Evolutionary conservation across 2,113 vertebrate species (phyloP).

Genomic region (Dolichotis patagonum): DNA sequence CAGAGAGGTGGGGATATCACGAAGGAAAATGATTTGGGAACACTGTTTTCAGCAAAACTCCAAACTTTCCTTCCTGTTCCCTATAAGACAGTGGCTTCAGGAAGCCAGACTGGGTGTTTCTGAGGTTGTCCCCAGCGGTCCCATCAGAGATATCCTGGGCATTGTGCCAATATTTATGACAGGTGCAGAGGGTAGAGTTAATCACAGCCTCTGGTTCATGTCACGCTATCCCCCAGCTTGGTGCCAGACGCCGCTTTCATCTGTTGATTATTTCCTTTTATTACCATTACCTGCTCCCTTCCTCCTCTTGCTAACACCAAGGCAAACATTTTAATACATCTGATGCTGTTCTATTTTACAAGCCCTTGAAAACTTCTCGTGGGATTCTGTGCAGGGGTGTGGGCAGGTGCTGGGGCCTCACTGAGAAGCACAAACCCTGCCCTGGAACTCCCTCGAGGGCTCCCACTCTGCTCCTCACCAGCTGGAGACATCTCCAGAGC

Average conservation of each 20-base stretch:
- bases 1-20: neutral
- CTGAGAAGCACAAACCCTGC: accelerated
- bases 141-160: neutral
- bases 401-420: neutral
- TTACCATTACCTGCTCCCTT: neutral
- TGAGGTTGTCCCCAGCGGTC: neutral
- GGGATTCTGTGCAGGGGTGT: neutral
- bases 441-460: neutral
- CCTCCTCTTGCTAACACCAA: neutral
- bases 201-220: neutral
- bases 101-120: neutral
- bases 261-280: neutral
- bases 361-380: neutral
- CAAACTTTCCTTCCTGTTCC: neutral
- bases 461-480: neutral
- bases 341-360: neutral
- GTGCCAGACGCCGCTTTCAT: neutral
- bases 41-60: neutral
- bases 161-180: neutral
- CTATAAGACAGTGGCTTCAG: neutral
- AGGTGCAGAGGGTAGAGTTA: neutral
- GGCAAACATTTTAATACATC: neutral
- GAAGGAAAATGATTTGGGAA: neutral
- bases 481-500: neutral
- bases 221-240: neutral